Base-by-base conservation (phyloP, 2,888 invertebrate species). In the Ectropis crepuscularia region DNA sequence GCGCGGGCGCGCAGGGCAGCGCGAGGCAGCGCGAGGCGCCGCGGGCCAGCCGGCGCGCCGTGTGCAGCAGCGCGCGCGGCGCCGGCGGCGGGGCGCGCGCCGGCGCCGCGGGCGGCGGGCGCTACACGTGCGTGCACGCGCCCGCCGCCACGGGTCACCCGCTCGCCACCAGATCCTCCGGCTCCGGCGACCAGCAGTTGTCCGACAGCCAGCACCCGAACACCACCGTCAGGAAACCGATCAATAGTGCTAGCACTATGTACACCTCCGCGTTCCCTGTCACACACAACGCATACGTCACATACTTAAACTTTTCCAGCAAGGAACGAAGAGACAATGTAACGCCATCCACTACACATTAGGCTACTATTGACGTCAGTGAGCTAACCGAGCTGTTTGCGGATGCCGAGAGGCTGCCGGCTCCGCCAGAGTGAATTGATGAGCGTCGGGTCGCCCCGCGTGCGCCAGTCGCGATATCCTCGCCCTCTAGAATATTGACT, bases 131-230 rank as follows among this genome's bases (percentile, higher is more conserved):
- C 85, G 93, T 91, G 90, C 94, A 93, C 76, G 88, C 93, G 90
- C 94, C 94, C 93, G 94, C 93, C 94, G 91, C 90, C 86, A 93
- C 92, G 93, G 94, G 95, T 95, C 95, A 96, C 89, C 95, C 95
- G 82, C 95, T 93, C 76, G 95, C 94, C 78, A 95, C 88, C 63
- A 93, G 89, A 79, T 94, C 94, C 79, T 95, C 95, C 63, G 96
- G 95, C 83, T 96, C 96, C 72, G 96, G 95, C 60, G 96, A 95
- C 96, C 96, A 96, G 86, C 96, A 96, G 90, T 96, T 96, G 94
- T 96, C 96, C 43, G 95, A 95, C 63, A 96, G 91, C 96, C 96
- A 96, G 88, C 96, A 96, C 74, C 96, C 96, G 75, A 96, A 95
- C 74, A 96, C 95, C 63, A 96, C 95, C 10, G 96, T 96, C 77